phyloP scores from a whole-genome alignment of 1,140 invertebrate species.

The Caerostris darwini region DNA sequence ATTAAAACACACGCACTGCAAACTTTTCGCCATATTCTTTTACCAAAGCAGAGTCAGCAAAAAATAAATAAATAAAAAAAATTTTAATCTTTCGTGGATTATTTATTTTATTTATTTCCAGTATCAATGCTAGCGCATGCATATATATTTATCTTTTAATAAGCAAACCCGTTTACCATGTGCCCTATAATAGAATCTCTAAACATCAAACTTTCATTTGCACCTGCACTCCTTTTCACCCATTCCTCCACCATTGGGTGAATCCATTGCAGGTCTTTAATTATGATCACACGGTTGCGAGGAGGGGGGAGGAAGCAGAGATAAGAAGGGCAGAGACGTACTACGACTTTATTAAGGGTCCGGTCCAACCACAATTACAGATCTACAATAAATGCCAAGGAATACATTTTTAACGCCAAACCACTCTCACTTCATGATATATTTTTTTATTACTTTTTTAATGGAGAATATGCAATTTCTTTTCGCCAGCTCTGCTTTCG shows the following conservation, averaged over 20 bases:
- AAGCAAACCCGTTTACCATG: constrained; percentile 14
- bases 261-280: constrained; percentile 29
- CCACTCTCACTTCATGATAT: constrained; percentile 40
- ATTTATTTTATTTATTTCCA: not conserved
- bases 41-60: not conserved
- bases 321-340: constrained; percentile 34
- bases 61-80: not conserved
- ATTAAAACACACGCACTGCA: not conserved
- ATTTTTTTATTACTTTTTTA: too few species aligned
- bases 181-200: not conserved
- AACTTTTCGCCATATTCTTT: not conserved
- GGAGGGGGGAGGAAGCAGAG: not conserved
- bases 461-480: constrained; percentile 39
- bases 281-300: not conserved
- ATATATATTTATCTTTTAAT: constrained; percentile 1
- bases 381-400: constrained; percentile 20
- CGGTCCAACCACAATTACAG: constrained; percentile 45
- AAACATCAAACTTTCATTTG: constrained; percentile 47
- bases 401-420: constrained; percentile 40
- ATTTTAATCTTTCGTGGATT: not conserved
- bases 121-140: not conserved
- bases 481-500: not conserved
- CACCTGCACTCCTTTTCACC: constrained; percentile 27
- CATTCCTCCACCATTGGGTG: not conserved
- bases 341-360: constrained; percentile 65